Percentiles rank a stretch among this genome's conserved stretches.
Evolutionary conservation across 2,797 vertebrate species (phyloP).

Genomic region (Gymnoscopelus braueri): DNA sequence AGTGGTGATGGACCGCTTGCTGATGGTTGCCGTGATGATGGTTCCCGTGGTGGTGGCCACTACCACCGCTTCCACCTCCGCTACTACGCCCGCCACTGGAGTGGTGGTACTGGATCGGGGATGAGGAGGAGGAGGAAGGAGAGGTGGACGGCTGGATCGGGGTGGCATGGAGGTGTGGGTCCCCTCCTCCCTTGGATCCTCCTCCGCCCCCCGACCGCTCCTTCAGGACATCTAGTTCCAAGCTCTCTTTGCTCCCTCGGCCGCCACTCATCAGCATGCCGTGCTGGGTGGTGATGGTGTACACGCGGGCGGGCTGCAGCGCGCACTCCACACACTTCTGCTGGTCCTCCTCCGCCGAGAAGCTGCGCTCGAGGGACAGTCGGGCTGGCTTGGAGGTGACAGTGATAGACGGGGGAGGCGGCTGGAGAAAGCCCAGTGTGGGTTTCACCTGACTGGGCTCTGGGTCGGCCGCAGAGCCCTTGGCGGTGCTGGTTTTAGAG

Average conservation of each 20-base stretch:
- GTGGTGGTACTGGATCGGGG: conserved; percentile 69
- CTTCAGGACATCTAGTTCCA: conserved; percentile 93
- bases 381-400: conserved; percentile 85
- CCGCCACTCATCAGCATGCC: conserved; percentile 87
- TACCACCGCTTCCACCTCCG: conserved; percentile 24
- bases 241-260: conserved; percentile 87
- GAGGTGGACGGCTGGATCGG: conserved; percentile 71
- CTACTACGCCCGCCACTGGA: conserved; percentile 49
- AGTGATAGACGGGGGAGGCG: conserved; percentile 76
- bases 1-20: conserved; percentile 66
- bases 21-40: conserved; percentile 75
- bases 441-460: conserved; percentile 66
- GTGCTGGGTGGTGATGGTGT: conserved; percentile 92
- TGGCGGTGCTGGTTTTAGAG: conserved; percentile 57
- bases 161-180: conserved; percentile 30
- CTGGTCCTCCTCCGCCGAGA: conserved; percentile 84
- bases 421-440: conserved; percentile 62
- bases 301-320: conserved; percentile 88
- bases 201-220: conserved; percentile 74
- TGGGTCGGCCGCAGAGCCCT: conserved; percentile 61
- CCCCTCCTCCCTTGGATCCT: conserved; percentile 66
- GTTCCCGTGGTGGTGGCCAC: conserved; percentile 65
- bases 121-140: conserved; percentile 77
- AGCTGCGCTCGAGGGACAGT: conserved; percentile 88
- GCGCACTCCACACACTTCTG: conserved; percentile 86